Percentiles rank a stretch among this genome's conserved stretches.
Conservation (phyloP, 2,888 invertebrate species). For the Cyrtodaria siliqua region DNA sequence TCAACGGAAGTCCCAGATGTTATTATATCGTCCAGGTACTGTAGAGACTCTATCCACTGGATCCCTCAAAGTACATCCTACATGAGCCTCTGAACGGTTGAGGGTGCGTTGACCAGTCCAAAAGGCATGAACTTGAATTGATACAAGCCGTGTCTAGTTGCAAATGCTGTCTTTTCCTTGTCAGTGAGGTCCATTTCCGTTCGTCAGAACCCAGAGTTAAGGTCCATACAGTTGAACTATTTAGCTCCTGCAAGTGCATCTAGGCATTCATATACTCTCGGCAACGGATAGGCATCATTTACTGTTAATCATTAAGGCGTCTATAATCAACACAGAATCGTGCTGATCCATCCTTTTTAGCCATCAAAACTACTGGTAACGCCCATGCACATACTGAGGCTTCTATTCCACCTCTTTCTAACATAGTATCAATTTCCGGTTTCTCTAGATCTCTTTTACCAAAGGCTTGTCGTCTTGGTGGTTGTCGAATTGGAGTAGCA, state of each 20-base stretch:
- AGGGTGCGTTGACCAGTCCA: slow-evolving; percentile 56
- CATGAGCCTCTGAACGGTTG: slow-evolving; percentile 67
- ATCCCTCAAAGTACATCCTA: slow-evolving; percentile 41
- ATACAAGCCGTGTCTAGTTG: slow-evolving; percentile 45
- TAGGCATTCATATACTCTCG: slow-evolving; percentile 56
- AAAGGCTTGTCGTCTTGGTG: slow-evolving; percentile 31
- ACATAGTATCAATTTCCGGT: slow-evolving; percentile 41
- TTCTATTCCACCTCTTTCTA: no score
- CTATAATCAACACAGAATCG: slow-evolving; percentile 49
- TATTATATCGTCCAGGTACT: slow-evolving; percentile 52
- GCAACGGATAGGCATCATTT: slow-evolving; percentile 47
- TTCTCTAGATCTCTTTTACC: slow-evolving; percentile 29
- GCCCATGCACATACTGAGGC: slow-evolving; percentile 50
- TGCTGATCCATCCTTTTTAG: slow-evolving; percentile 46
- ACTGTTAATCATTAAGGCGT: slow-evolving; percentile 42
- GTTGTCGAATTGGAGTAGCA: slow-evolving; percentile 24
- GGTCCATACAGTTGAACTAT: slow-evolving; percentile 61
- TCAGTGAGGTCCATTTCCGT: slow-evolving; percentile 42
- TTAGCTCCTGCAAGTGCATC: no score
- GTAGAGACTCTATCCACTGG: slow-evolving; percentile 39
- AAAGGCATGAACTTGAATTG: slow-evolving; percentile 55
- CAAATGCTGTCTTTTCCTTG: slow-evolving; percentile 61
- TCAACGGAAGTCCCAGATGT: slow-evolving; percentile 21
- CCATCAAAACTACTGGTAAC: slow-evolving; percentile 33
- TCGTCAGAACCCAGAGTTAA: slow-evolving; percentile 59